Conservation (phyloP, 1,140 invertebrate species). For the Acyrthosiphon pisum region DNA sequence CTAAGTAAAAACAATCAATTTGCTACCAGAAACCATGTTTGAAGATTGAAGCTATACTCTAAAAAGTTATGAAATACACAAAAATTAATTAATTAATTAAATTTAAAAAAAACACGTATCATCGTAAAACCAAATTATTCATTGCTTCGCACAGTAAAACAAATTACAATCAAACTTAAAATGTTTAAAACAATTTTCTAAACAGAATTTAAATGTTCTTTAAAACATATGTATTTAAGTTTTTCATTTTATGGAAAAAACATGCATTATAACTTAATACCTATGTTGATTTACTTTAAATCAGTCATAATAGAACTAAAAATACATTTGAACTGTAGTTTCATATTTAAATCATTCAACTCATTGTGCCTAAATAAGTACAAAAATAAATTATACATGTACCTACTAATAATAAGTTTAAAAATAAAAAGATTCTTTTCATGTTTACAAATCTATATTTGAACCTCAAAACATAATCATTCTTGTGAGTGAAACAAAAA, state of each 20-base stretch:
- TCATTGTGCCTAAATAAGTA: neutral
- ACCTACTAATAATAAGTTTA: neutral
- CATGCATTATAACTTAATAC: neutral
- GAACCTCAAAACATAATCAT: neutral
- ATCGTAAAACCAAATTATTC: neutral
- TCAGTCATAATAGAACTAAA: neutral
- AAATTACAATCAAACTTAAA: neutral
- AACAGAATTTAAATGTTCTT: neutral
- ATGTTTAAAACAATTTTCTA: neutral
- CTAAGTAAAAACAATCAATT: neutral
- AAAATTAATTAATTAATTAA: neutral
- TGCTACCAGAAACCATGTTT: neutral
- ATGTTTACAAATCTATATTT: slow-evolving; percentile 11
- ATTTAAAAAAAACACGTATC: neutral
- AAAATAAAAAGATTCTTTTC: neutral
- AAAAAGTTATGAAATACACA: neutral
- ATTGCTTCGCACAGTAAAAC: neutral
- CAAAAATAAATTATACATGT: slow-evolving; percentile 1
- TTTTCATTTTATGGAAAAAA: neutral
- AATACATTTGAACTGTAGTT: neutral
- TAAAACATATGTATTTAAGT: neutral
- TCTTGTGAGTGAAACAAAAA: neutral
- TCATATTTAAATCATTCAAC: neutral
- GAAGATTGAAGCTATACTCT: neutral
- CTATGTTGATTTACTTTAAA: neutral